phyloP scores from a whole-genome alignment of 2,888 invertebrate genomes.

The Geophilus truncorum region DNA sequence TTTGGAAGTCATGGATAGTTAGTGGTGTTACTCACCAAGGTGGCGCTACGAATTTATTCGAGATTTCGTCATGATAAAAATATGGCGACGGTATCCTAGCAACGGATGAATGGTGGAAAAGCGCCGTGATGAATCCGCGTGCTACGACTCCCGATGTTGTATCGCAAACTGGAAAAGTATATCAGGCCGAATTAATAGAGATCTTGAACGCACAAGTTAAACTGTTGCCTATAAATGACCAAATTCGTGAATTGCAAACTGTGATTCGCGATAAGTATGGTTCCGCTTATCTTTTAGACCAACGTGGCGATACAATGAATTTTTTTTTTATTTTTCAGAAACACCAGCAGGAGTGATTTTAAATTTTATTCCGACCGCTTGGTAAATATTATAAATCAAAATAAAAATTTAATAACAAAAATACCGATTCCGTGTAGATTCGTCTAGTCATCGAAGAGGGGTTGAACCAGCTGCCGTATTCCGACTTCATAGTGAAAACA shows the following conservation, averaged over 20 bases:
- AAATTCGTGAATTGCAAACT: constrained; percentile 50
- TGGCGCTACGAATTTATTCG: too few relatives aligned
- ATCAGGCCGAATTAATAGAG: background rate
- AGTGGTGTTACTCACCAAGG: too few relatives aligned
- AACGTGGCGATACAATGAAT: background rate
- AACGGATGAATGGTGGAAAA: background rate
- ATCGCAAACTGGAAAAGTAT: background rate
- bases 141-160: background rate
- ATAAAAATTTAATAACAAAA: background rate
- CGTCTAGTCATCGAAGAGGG: constrained; percentile 97
- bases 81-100: background rate
- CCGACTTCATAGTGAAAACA: constrained; percentile 81
- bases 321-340: constrained; percentile 58
- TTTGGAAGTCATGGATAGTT: too few relatives aligned
- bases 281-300: background rate
- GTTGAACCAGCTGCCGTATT: constrained; percentile 91
- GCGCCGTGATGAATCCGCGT: background rate
- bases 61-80: background rate
- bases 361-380: constrained; percentile 97
- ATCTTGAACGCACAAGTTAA: constrained; percentile 42
- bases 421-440: constrained; percentile 56
- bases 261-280: constrained; percentile 52
- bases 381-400: constrained; percentile 49
- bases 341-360: constrained; percentile 88
- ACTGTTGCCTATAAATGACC: constrained; percentile 43